These are phyloP conservation scores for Hystrix brachyura DNA, from an alignment of 2,113 vertebrate genomes.

Conservation along the genomic window DNA sequence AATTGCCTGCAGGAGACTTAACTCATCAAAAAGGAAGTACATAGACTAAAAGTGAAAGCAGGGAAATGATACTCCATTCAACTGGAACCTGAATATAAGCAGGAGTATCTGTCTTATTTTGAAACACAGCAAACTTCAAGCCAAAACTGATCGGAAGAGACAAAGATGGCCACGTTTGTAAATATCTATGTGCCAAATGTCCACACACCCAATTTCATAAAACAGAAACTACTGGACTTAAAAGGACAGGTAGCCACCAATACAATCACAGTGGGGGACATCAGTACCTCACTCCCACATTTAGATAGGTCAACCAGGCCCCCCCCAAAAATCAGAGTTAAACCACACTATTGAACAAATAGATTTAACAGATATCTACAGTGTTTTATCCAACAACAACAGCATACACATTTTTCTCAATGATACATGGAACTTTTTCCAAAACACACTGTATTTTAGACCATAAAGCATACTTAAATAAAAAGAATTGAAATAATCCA, in stretches of 20 bases:
- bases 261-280: not conserved
- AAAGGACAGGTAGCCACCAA: not conserved
- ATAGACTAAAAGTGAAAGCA: not conserved
- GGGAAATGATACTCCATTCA: not conserved
- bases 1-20: not conserved
- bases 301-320: not conserved
- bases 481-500: not conserved
- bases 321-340: not conserved
- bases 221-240: not conserved
- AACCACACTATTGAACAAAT: not conserved
- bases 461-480: not conserved
- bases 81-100: not conserved
- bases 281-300: not conserved
- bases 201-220: not conserved
- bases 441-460: not conserved
- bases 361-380: not conserved
- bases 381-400: not conserved
- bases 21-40: not conserved
- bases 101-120: not conserved
- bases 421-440: not conserved
- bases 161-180: not conserved
- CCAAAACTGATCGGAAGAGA: not conserved
- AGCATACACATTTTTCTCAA: not conserved
- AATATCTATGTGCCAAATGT: not conserved
- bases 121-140: not conserved